Conservation (phyloP, 1,140 invertebrate genomes). For the Chymomyza costata region DNA sequence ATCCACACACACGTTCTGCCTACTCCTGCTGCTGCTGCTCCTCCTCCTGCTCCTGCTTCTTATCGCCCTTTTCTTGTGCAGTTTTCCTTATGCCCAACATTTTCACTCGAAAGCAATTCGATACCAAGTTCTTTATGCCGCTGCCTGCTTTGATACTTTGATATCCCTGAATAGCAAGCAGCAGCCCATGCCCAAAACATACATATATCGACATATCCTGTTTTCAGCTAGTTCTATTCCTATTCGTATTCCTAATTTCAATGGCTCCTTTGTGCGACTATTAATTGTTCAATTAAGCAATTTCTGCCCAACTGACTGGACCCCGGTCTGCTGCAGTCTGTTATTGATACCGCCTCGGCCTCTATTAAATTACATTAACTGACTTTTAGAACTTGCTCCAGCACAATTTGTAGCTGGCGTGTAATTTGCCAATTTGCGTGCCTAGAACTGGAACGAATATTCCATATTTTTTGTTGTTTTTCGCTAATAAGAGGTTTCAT, state of each 20-base stretch:
- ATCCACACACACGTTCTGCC: neutral
- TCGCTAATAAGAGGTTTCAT: no score
- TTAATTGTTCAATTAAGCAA: conserved; percentile 73
- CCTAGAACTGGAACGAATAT: conserved; percentile 1
- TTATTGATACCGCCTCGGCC: conserved; percentile 25
- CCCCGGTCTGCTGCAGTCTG: conserved; percentile 6
- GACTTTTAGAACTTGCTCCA: neutral
- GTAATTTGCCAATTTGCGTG: conserved; percentile 14
- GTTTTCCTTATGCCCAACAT: conserved; percentile 25
- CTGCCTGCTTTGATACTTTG: neutral
- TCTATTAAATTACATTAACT: conserved; percentile 19
- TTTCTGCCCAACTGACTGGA: conserved; percentile 18
- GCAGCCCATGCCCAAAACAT: no score
- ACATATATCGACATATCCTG: no score
- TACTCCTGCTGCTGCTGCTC: neutral
- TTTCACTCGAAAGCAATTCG: conserved; percentile 60
- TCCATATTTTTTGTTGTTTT: no score
- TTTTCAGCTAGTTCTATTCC: conserved; percentile 9
- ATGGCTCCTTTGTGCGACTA: conserved; percentile 39
- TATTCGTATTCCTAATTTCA: conserved; percentile 21
- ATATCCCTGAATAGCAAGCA: no score
- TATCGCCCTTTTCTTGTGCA: conserved; percentile 14
- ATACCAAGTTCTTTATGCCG: conserved; percentile 34
- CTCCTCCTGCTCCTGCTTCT: neutral
- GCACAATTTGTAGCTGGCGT: neutral